Evolutionary conservation across 2,797 vertebrate species (phyloP), one percentile per base, ranked within the genome.

Genomic region (Thaleichthys pacificus): DNA sequence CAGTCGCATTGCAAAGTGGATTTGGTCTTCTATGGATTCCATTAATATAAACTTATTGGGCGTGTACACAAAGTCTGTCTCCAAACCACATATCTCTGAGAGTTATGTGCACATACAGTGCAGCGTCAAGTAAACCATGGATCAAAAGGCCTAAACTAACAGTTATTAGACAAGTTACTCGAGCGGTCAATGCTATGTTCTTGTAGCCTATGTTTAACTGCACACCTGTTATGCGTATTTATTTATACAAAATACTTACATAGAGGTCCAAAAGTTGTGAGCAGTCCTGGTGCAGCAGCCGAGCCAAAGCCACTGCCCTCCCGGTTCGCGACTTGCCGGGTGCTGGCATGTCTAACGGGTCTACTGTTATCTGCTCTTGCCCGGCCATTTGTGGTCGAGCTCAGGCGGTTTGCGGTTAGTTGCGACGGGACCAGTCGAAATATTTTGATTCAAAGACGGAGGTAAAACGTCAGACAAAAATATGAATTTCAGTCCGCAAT

Each of bases 371-470:
- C 75, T 80, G 80, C 82, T 83, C 79, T 74, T 77, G 86, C 78
- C 84, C 89, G 82, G 87, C 89, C 90, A 91, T 92, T 82, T 78
- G 74, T 75, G 7, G 81, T 79, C 56, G 80, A 73, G 83, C 28
- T 70, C 72, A 74, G 61, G 3, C 61, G 77, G 17, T 81, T 70
- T 80, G 70, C 81, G 66, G 73, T 58, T 60, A 81, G 73, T 76
- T 78, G 67, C 30, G 63, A 70, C 21, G 24, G 24, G 69, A 74
- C 71, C 72, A 74, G 68, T 30, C 70, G 21, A 30, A 66, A 54
- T 57, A 54, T 30, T 11, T 8, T 5, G 19, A 56, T 17, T 5
- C 15, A 11, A 56, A n/a, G 51, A 3, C 5, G 19, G 15, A 56
- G 51, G 3, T 56, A 0, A 17, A 56, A 51, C 14, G 4, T 57